These are phyloP conservation scores for Pelodytes ibericus DNA, from an alignment of 2,797 vertebrate species.

Conservation along the genomic window DNA sequence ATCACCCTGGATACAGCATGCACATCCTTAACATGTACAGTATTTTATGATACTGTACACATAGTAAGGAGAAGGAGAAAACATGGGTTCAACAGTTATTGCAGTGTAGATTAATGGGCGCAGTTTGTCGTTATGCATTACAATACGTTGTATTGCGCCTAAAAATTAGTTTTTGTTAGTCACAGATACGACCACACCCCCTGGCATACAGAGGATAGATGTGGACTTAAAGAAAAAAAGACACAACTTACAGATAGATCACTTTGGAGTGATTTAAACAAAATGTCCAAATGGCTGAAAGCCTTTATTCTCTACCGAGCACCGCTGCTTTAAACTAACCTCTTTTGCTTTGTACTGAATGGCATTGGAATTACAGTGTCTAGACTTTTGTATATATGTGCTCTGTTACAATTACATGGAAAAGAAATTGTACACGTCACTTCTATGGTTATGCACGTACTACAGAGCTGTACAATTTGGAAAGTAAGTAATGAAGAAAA, in stretches of 20 bases:
- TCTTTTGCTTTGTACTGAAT: slow-evolving; percentile 64
- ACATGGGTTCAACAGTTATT: slow-evolving; percentile 45
- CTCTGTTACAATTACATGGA: slow-evolving; percentile 78
- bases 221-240: too few relatives aligned
- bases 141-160: too few relatives aligned
- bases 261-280: too few relatives aligned
- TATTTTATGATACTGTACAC: not conserved
- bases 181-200: too few relatives aligned
- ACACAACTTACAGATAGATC: too few relatives aligned
- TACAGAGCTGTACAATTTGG: slow-evolving; percentile 75
- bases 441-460: slow-evolving; percentile 76
- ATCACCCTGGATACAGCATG: slow-evolving; percentile 34
- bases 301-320: slow-evolving; percentile 28
- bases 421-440: slow-evolving; percentile 73
- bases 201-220: too few relatives aligned
- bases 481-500: slow-evolving; percentile 76
- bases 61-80: not conserved
- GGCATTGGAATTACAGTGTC: slow-evolving; percentile 76
- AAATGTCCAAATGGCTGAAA: too few relatives aligned
- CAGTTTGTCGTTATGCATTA: too few relatives aligned
- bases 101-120: too few relatives aligned
- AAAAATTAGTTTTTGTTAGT: too few relatives aligned
- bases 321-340: slow-evolving; percentile 43
- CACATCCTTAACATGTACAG: not conserved
- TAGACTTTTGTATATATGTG: slow-evolving; percentile 78